Percentiles rank a stretch among this genome's conserved stretches.
Evolutionary conservation across 2,113 vertebrate genomes (phyloP).

Genomic region (Azemiops feae): DNA sequence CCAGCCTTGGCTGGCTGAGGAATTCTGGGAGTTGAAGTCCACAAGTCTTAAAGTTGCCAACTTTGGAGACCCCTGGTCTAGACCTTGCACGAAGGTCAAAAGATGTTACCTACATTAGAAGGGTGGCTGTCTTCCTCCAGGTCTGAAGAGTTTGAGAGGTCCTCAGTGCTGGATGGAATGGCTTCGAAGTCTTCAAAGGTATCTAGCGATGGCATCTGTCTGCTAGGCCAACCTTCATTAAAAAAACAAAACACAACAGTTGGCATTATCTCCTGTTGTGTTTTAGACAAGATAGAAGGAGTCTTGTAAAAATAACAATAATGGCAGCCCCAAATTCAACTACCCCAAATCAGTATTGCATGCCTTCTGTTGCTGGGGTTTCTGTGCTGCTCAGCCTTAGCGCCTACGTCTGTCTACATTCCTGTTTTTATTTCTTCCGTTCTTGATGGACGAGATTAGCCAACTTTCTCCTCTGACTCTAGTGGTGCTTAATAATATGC

Average conservation of each 20-base stretch:
- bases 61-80: neutral
- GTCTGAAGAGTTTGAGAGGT: slow-evolving; percentile 87
- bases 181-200: slow-evolving; percentile 82
- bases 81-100: fast-evolving
- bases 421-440: neutral
- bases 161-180: slow-evolving; percentile 87
- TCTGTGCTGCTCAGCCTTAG: neutral
- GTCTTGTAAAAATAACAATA: neutral
- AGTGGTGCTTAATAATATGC: neutral
- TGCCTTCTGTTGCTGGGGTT: neutral
- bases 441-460: neutral
- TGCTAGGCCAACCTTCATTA: slow-evolving; percentile 78
- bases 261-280: slow-evolving; percentile 6
- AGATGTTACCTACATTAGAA: slow-evolving; percentile 73
- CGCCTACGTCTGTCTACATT: neutral
- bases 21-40: too few species aligned
- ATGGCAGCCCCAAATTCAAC: neutral
- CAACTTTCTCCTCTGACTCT: neutral
- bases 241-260: slow-evolving; percentile 23
- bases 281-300: neutral
- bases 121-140: slow-evolving; percentile 79
- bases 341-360: neutral
- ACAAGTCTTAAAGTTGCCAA: too few species aligned
- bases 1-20: too few species aligned
- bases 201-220: slow-evolving; percentile 79